Base-by-base conservation (phyloP, 2,113 vertebrate species). In the Tylochromis polylepis region DNA sequence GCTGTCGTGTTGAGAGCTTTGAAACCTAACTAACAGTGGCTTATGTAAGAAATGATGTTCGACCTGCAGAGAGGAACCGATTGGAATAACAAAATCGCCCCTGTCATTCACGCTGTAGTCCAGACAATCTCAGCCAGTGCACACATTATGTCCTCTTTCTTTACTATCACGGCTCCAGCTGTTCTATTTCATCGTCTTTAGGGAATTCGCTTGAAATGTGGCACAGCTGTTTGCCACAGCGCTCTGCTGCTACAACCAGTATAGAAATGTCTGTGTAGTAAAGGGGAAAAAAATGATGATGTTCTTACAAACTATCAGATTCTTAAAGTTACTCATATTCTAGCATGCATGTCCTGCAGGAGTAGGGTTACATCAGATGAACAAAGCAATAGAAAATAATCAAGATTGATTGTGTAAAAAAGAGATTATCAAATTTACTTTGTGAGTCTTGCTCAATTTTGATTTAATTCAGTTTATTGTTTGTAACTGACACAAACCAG, bases 1-100 rank as follows among this genome's bases (percentile, higher is more conserved):
- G 91, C 78, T 67, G 80, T 88, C 87, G 22, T 18, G 56, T 75
- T 31, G 34, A 92, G 82, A 85, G 78, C 86, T 75, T 88, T 31
- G 24, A 82, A 78, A 83, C 83, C 59, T 84, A 70, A 84, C 79
- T 78, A 8, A 77, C 67, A 58, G 70, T 86, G 79, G 79, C 70
- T 75, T 60, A 49, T 46, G n/a, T 72, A 18, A 82, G 31, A 58
- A 85, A 67, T 5, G 4, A 87, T 41, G 79, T 75, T 78, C 18
- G 36, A 56, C 75, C 57, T 5, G 56, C 31, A 49, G 41, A 81
- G 24, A 84, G 34, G 51, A 80, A 77, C 55, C 46, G 8, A 20
- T 83, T 27, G 60, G 56, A 79, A 34, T 55, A 24, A 81, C 36
- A 83, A 80, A 49, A 62, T 84, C 1, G n/a, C 18, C 36, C 80